Percentiles rank a stretch among this genome's conserved stretches.
Conservation (phyloP, 2,113 vertebrate species). For the Stictonetta naevosa region DNA sequence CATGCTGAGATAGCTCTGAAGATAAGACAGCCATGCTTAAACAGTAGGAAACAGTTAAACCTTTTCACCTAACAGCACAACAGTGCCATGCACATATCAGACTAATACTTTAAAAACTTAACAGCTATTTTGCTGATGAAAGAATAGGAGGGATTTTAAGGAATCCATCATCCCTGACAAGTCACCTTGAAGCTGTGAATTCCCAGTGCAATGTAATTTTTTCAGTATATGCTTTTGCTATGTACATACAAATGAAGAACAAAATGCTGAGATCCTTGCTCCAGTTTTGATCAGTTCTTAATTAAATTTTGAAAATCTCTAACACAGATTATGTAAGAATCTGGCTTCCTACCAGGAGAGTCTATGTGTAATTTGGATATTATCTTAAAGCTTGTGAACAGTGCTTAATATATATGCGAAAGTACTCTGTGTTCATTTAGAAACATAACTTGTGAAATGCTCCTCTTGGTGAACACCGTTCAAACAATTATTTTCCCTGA, state of each 20-base stretch:
- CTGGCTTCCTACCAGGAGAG: background rate
- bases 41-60: constrained; percentile 68
- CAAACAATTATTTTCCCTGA: background rate
- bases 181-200: constrained; percentile 54
- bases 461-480: background rate
- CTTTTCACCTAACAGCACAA: constrained; percentile 64
- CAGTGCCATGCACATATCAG: background rate
- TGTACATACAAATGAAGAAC: background rate
- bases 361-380: background rate
- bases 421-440: fast-evolving
- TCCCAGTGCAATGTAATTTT: constrained; percentile 21
- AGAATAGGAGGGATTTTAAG: constrained; percentile 58
- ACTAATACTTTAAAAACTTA: constrained; percentile 61
- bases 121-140: constrained; percentile 60
- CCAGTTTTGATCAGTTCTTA: constrained; percentile 17
- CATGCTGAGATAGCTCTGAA: constrained; percentile 55
- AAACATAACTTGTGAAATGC: background rate
- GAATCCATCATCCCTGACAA: constrained; percentile 60
- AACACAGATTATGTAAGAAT: background rate
- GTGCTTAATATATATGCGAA: background rate
- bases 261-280: background rate
- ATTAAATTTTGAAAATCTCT: background rate
- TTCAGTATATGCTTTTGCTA: background rate
- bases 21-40: constrained; percentile 69
- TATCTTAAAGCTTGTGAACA: background rate